Conservation (phyloP, 2,888 invertebrate species). For the Hipparchia sbordonii region DNA sequence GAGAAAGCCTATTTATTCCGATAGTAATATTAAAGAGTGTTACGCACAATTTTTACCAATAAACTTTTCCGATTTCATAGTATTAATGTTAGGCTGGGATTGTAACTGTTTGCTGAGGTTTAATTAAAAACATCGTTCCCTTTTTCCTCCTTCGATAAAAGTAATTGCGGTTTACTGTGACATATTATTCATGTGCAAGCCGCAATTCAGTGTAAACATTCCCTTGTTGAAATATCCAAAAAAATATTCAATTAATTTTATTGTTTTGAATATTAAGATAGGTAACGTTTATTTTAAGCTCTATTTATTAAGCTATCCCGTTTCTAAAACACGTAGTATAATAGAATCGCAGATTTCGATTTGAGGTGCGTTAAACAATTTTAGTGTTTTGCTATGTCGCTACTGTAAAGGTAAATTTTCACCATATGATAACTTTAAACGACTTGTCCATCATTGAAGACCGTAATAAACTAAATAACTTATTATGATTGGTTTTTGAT, state of each 20-base stretch:
- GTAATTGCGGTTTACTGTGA: conserved; percentile 13
- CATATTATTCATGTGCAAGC: conserved; percentile 1
- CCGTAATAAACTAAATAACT: neutral
- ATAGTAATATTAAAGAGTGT: neutral
- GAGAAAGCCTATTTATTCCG: too few species aligned
- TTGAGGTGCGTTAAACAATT: too few species aligned
- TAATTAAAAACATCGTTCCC: conserved; percentile 12
- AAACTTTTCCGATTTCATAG: neutral
- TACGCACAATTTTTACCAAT: neutral
- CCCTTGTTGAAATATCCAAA: neutral
- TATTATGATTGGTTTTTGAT: conserved; percentile 24
- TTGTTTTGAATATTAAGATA: too few species aligned
- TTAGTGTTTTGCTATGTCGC: too few species aligned
- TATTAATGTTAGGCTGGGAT: neutral
- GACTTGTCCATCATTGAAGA: neutral
- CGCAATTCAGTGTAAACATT: conserved; percentile 5
- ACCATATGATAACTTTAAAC: too few species aligned
- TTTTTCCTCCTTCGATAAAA: conserved; percentile 12
- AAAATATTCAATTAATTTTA: neutral
- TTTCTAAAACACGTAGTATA: neutral
- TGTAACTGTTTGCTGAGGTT: neutral
- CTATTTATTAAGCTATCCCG: neutral
- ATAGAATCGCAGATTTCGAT: too few species aligned
- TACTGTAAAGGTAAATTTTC: too few species aligned
- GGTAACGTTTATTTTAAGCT: neutral